Conservation (phyloP, 2,797 vertebrate genomes). For the Myiotriccus ornatus region DNA sequence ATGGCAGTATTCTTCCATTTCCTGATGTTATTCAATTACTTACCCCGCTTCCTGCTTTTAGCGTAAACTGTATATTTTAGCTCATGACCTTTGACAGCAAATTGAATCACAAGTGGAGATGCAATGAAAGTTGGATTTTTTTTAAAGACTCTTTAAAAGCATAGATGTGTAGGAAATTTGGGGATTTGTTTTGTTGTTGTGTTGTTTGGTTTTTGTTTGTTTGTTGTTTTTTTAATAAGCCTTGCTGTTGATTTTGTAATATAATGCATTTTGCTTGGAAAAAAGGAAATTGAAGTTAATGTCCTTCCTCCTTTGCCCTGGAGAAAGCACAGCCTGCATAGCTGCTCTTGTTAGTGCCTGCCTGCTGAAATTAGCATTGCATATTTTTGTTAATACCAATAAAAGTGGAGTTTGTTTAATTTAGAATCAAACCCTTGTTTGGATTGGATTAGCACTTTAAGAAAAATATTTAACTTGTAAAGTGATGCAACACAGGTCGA, state of each 20-base stretch:
- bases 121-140: background rate
- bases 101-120: conserved; percentile 59
- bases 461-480: conserved; percentile 64
- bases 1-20: conserved; percentile 68
- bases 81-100: conserved; percentile 66
- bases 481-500: background rate
- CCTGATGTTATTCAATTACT: conserved; percentile 72
- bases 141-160: conserved; percentile 17
- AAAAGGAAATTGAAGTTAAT: conserved; percentile 27
- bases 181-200: background rate
- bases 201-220: background rate
- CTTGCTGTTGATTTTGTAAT: conserved; percentile 12
- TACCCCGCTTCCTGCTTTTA: conserved; percentile 57
- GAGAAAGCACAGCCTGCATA: background rate
- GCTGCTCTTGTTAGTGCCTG: background rate
- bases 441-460: conserved; percentile 61
- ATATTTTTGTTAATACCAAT: conserved; percentile 56
- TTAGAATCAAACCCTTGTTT: conserved; percentile 56
- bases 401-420: conserved; percentile 65
- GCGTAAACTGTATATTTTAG: conserved; percentile 70
- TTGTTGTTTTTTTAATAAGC: background rate
- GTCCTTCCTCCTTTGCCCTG: background rate
- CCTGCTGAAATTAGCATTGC: conserved; percentile 44
- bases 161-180: conserved; percentile 2
- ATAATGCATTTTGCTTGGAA: conserved; percentile 27